phyloP scores from a whole-genome alignment of 2,113 vertebrate species.

The Salvelinus fontinalis region DNA sequence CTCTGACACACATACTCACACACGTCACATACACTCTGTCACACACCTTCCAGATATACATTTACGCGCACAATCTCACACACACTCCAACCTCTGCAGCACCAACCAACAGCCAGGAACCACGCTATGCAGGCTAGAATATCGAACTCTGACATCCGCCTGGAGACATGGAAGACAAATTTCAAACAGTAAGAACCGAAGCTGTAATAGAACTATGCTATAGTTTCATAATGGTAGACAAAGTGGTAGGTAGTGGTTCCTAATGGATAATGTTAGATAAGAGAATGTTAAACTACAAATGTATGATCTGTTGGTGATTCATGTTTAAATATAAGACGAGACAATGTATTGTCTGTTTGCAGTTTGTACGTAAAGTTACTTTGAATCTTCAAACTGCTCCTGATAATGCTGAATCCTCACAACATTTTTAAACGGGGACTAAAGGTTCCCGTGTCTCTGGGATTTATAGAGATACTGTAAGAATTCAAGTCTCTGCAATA shows the following conservation, averaged over 20 bases:
- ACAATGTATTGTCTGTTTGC: not conserved
- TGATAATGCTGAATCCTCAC: no score
- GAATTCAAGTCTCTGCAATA: slow-evolving; percentile 36
- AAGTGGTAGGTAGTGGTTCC: no score
- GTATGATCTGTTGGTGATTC: no score
- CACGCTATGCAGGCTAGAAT: slow-evolving; percentile 48
- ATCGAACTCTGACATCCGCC: slow-evolving; percentile 36
- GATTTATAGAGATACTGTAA: slow-evolving; percentile 40
- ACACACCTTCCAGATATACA: not conserved
- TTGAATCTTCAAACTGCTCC: not conserved
- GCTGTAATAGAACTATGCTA: not conserved
- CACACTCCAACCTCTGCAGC: slow-evolving; percentile 10
- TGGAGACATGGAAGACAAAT: slow-evolving; percentile 40
- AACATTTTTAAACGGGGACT: not conserved
- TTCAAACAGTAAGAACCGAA: slow-evolving; percentile 46
- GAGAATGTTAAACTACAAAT: no score
- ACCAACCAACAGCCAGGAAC: not conserved
- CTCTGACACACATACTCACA: slow-evolving; percentile 4
- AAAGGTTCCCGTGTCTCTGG: slow-evolving; percentile 32
- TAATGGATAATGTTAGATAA: no score
- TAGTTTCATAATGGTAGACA: not conserved
- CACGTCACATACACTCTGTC: not conserved
- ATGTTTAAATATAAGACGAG: no score
- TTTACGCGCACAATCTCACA: not conserved
- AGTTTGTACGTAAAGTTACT: not conserved